Evolutionary conservation across 2,888 invertebrate species (phyloP).

Genomic region (Oxyscelio sp.): DNA sequence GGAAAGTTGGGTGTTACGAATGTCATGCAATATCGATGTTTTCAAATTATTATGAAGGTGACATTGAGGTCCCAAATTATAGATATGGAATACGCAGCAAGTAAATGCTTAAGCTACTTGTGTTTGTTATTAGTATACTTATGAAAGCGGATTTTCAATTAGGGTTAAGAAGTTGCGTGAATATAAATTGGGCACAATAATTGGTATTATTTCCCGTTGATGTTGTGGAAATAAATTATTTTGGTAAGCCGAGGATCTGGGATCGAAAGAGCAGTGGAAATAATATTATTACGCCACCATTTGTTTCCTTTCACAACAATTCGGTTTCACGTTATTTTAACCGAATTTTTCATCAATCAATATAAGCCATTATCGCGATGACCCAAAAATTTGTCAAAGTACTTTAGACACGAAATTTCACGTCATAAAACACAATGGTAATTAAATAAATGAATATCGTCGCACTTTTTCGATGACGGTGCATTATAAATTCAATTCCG

Average conservation of each 20-base stretch:
- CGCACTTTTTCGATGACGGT: background rate
- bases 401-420: no score
- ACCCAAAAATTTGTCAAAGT: background rate
- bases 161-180: no score
- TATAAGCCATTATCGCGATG: conserved; percentile 1
- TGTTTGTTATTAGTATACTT: no score
- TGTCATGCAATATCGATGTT: no score
- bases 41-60: no score
- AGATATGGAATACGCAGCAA: no score
- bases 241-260: background rate
- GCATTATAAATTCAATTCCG: background rate
- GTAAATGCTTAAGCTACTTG: no score
- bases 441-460: background rate
- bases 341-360: background rate
- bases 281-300: background rate
- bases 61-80: no score
- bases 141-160: no score
- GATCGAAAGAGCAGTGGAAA: conserved; percentile 1
- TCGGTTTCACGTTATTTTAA: background rate
- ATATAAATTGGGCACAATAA: conserved; percentile 10
- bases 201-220: background rate
- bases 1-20: no score
- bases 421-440: no score
- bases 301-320: conserved; percentile 10
- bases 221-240: background rate